phyloP scores from a whole-genome alignment of 1,140 invertebrate species.

The Holcopasites calliopsidis region DNA sequence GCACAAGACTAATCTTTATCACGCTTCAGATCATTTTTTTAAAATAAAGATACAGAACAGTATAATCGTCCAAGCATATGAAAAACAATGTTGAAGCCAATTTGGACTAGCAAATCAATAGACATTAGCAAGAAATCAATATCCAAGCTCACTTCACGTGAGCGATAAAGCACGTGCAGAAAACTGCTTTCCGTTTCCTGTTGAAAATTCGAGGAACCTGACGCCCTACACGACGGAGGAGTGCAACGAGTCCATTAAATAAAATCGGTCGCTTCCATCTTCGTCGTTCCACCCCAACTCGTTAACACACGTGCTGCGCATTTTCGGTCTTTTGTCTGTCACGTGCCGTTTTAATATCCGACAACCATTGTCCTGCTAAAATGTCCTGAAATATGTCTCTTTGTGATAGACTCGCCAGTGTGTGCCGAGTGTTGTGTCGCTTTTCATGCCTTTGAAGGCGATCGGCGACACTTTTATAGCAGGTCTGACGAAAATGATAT shows the following conservation, averaged over 20 bases:
- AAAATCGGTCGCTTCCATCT: slow-evolving; percentile 54
- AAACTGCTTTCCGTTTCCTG: neutral
- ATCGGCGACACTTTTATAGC: neutral
- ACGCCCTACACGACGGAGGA: neutral
- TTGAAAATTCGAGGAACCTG: neutral
- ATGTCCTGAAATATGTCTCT: slow-evolving; percentile 48
- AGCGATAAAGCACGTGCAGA: no score
- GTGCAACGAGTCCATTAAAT: slow-evolving; percentile 49
- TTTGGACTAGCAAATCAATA: no score
- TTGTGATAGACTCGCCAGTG: slow-evolving; percentile 27
- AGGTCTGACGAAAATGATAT: neutral
- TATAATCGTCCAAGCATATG: no score
- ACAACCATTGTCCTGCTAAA: slow-evolving; percentile 61
- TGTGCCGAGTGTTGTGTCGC: slow-evolving; percentile 57
- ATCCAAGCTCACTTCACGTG: neutral
- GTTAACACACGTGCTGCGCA: slow-evolving; percentile 72
- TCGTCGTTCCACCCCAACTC: slow-evolving; percentile 54
- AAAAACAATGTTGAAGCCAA: neutral
- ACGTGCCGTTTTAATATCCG: slow-evolving; percentile 74
- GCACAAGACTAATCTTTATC: no score
- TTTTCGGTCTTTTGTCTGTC: slow-evolving; percentile 71
- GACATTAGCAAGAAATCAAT: neutral
- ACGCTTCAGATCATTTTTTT: no score
- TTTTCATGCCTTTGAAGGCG: neutral
- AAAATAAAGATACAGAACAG: no score